phyloP scores from a whole-genome alignment of 1,140 invertebrate species.

The Neodiprion fabricii region DNA sequence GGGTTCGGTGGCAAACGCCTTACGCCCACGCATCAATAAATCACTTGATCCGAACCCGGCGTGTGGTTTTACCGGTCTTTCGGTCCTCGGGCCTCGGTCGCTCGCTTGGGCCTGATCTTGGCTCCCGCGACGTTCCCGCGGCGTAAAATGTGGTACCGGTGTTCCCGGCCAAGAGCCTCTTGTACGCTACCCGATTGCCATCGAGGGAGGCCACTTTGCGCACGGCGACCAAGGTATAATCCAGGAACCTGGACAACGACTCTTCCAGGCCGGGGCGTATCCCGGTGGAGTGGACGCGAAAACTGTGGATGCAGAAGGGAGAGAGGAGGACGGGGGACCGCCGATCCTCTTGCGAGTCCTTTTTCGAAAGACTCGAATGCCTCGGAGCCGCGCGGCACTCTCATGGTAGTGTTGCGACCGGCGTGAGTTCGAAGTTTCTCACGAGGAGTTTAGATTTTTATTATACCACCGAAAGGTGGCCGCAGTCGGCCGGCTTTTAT shows the following conservation, averaged over 20 bases:
- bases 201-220: neutral
- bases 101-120: neutral
- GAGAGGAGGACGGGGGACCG: neutral
- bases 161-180: slow-evolving; percentile 18
- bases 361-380: neutral
- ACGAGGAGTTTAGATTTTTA: neutral
- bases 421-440: neutral
- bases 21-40: slow-evolving; percentile 49
- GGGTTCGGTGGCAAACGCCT: slow-evolving; percentile 59
- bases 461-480: too few species aligned
- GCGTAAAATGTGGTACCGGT: slow-evolving; percentile 7
- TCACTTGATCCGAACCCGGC: neutral
- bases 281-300: neutral
- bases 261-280: neutral
- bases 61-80: slow-evolving; percentile 1
- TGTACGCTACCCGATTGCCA: neutral
- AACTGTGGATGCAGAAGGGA: too few species aligned
- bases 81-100: neutral
- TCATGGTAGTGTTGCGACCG: neutral
- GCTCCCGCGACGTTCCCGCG: neutral
- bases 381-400: neutral
- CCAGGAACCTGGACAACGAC: neutral
- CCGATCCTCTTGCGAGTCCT: neutral
- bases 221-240: too few species aligned
- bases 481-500: neutral